Evolutionary conservation across 2,113 vertebrate genomes (phyloP).

Genomic region (Coptodon bakossiorum): DNA sequence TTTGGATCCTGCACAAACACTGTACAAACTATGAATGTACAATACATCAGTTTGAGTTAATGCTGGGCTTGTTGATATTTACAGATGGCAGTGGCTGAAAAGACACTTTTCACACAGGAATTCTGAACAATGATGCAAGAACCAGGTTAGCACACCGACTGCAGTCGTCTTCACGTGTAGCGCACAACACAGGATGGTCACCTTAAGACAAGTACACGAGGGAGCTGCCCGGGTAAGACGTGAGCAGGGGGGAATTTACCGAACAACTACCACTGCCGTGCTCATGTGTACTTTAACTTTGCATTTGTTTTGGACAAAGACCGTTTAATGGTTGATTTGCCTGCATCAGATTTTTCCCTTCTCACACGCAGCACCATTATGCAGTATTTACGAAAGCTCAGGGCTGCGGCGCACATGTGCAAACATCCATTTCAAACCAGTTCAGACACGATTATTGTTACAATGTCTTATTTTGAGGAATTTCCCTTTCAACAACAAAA

Average conservation of each 20-base stretch:
- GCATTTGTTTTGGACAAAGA: not conserved
- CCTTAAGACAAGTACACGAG: not conserved
- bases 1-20: not conserved
- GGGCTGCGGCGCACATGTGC: not conserved
- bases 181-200: not conserved
- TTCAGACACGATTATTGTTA: not conserved
- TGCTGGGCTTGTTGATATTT: not conserved
- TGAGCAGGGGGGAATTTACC: not conserved
- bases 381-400: not conserved
- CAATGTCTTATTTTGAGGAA: not conserved
- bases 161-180: not conserved
- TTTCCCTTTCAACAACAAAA: rapidly evolving
- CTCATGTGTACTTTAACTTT: not conserved
- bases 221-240: not conserved
- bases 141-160: not conserved
- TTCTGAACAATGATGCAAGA: not conserved
- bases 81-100: not conserved
- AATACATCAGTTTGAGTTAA: not conserved
- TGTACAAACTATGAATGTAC: not conserved
- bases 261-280: not conserved
- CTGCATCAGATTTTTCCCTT: not conserved
- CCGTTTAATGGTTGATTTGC: not conserved
- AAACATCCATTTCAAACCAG: not conserved
- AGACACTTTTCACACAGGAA: not conserved
- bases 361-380: not conserved